These are phyloP conservation scores for Leptobrachium leishanense DNA, from an alignment of 2,113 vertebrate species.

Conservation along the genomic window DNA sequence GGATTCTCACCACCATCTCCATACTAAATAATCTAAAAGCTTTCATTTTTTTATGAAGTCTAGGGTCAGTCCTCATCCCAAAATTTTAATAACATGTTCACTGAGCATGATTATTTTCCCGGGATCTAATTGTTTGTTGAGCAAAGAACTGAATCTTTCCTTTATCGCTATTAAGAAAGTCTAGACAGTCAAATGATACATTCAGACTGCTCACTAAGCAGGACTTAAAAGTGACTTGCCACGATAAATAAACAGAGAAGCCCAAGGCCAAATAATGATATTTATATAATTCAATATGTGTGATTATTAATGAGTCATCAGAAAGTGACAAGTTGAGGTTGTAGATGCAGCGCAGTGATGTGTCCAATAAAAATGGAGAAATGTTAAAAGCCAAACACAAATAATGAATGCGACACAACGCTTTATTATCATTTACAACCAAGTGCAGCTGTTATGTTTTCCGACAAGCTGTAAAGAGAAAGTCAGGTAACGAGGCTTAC, in stretches of 20 bases:
- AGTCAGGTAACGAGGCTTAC: too few species aligned
- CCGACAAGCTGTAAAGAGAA: too few species aligned
- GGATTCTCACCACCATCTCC: neutral
- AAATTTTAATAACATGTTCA: neutral
- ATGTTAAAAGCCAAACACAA: too few species aligned
- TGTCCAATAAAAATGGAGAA: too few species aligned
- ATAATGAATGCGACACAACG: too few species aligned
- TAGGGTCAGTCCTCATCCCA: neutral
- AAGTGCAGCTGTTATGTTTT: too few species aligned
- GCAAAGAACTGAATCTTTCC: constrained; percentile 5
- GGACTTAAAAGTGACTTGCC: neutral
- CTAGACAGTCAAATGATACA: constrained; percentile 3
- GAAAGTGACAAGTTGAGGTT: neutral
- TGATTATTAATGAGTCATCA: constrained; percentile 9
- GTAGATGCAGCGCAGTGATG: neutral
- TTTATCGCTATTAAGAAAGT: constrained; percentile 12
- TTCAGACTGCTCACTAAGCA: constrained; percentile 20
- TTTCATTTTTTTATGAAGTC: neutral
- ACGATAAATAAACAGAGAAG: constrained; percentile 26
- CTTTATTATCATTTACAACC: too few species aligned
- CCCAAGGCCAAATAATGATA: constrained; percentile 12
- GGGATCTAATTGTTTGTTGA: neutral
- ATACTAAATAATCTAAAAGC: neutral
- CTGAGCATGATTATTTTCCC: neutral
- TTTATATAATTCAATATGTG: constrained; percentile 1